Evolutionary conservation across 64 coral and sea anemone genomes (phyloP), one percentile per base, ranked within the genome.

Genomic region (Hydrozoanthus tunicans): DNA sequence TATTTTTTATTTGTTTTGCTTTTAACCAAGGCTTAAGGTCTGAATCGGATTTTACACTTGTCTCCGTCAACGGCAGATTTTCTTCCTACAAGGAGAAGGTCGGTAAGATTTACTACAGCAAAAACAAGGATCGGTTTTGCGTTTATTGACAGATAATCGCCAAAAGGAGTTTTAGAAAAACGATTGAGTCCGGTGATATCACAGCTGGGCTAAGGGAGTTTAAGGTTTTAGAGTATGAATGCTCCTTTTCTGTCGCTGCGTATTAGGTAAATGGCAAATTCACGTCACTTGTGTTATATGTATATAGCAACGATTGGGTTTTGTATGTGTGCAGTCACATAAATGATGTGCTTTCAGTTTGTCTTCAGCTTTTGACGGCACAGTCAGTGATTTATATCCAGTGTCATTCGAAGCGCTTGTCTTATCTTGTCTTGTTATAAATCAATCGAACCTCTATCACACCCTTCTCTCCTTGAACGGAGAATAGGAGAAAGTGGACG

Each of bases 191-290:
- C 15, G 17, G 70, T 24, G 32, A 70, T 17, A 51, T 17, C 6
- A 53, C 14, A 85, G 20, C 17, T 17, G 70, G 54, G 20, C 20
- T 20, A 70, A 63, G 32, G 0, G 0, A 43, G 32, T 43, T 43
- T 43, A 43, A 67, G 7, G 51, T 23, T 66, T 17, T 70, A 67
- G 15, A 57, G 55, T 5, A 5, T n/a, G 82, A 85, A 85, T 85
- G 64, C 51, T 70, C 69, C 15, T 5, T 9, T 64, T 85, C 82
- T 85, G 82, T 68, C 64, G 62, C 60, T 64, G 53, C 27, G 53
- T 66, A 66, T 83, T 14, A 85, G 82, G 82, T 64, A 85, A 85
- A 64, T 70, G n/a, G 51, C 11, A 10, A 23, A 17, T 3, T 85
- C 17, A 9, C 7, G 23, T 85, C 53, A 9, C 81, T 83, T 83